Percentiles rank a stretch among this genome's conserved stretches.
These are phyloP conservation scores for Nephila pilipes DNA, from an alignment of 1,140 invertebrate species.

Conservation along the genomic window DNA sequence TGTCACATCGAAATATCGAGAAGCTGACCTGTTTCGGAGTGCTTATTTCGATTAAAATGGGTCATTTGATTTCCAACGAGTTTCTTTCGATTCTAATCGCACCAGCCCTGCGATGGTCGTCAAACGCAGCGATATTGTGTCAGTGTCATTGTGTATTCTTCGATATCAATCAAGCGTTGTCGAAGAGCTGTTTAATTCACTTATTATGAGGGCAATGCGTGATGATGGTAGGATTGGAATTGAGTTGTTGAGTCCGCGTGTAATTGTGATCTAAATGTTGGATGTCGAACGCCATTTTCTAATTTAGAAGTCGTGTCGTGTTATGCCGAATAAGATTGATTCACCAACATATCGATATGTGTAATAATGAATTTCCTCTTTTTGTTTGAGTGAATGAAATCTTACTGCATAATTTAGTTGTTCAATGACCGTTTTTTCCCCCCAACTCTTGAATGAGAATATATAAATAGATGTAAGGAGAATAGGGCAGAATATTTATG, in stretches of 20 bases:
- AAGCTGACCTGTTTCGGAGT: background rate
- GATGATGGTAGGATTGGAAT: background rate
- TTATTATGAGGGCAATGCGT: background rate
- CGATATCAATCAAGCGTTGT: conserved; percentile 3
- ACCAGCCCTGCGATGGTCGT: background rate
- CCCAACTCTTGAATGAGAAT: too few species aligned
- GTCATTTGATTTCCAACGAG: background rate
- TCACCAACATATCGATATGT: too few species aligned
- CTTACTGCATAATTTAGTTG: too few species aligned
- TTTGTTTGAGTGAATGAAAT: too few species aligned
- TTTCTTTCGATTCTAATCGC: background rate
- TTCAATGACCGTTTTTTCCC: too few species aligned
- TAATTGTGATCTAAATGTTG: background rate
- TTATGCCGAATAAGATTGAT: background rate
- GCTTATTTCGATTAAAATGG: conserved; percentile 34
- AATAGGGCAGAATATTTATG: too few species aligned
- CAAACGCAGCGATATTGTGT: background rate
- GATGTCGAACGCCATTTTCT: background rate
- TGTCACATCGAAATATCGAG: background rate
- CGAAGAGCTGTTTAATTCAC: conserved; percentile 13
- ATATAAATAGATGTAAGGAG: too few species aligned
- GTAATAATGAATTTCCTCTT: too few species aligned
- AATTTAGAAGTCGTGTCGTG: background rate
- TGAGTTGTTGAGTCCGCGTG: background rate
- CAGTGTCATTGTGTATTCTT: conserved; percentile 20